Base-by-base conservation (phyloP, 2,797 vertebrate genomes). In the Oophaga sylvatica region DNA sequence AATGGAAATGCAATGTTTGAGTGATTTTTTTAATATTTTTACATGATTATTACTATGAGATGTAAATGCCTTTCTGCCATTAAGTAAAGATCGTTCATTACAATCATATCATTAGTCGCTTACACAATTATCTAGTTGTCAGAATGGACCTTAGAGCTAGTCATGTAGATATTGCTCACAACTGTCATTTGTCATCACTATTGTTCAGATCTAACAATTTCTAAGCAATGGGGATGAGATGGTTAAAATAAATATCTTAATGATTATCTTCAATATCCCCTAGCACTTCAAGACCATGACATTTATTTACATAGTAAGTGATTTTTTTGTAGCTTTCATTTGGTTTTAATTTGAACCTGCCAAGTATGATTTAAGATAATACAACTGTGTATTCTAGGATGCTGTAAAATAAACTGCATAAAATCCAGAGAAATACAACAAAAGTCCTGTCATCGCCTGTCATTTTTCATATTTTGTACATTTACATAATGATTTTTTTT, bases 401-500 rank as follows among this genome's bases (percentile, higher is more conserved):
- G 90, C 60, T 90, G 35, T 90, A 75, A 73, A 86, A 86, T 77
- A 91, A 86, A 83, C 84, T 83, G 90, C 73, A 81, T 82, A 76
- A 63, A 87, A 81, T 81, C 35, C 91, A 80, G 89, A 81, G 19
- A 76, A 87, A 84, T 80, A 87, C 89, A 19, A 89, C 87, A 70
- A 81, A 81, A 90, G 83, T 90, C 87, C 89, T 91, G 90, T 90
- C 89, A 86, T 89, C 20, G 22, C 79, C 84, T 89, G 84, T 92
- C 86, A 91, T 80, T 87, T 82, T 90, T 78, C n/a, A 56, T 90
- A 67, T 90, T 82, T 91, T 89, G 90, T 84, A 90, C 87, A 91
- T 90, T 86, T 91, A 73, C 78, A 89, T 91, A 93, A 89, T 90
- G 90, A 91, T 85, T 91, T 35, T 2, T 5, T 89, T 90, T 89